Conservation (phyloP, 37 sponge, comb jelly and placozoan species). For the Bolinopsis microptera region DNA sequence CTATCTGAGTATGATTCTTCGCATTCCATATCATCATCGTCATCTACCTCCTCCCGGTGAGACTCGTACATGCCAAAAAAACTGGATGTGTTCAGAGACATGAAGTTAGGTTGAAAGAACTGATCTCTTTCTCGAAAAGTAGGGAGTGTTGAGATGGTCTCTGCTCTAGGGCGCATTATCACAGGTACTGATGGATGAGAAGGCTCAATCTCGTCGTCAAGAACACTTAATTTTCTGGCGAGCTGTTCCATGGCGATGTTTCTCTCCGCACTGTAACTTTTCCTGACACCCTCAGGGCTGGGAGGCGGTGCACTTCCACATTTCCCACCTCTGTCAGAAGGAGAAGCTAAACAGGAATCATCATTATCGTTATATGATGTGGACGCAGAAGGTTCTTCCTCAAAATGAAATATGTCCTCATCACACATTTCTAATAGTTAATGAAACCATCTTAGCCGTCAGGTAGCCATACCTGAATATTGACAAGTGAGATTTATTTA, state of each 20-base stretch:
- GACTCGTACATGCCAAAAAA: conserved; percentile 26
- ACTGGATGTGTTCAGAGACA: background rate
- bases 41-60: background rate
- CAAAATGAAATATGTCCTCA: conserved; percentile 21
- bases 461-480: background rate
- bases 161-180: conserved; percentile 1
- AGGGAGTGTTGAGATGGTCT: conserved; percentile 26
- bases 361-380: background rate
- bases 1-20: conserved; percentile 1
- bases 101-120: conserved; percentile 1
- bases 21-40: conserved; percentile 21
- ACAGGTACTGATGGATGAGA: background rate
- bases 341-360: background rate
- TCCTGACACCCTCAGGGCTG: conserved; percentile 3
- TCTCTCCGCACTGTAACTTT: background rate
- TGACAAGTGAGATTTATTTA: background rate
- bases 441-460: background rate
- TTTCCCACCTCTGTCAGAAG: background rate
- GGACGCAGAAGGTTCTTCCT: conserved; percentile 10
- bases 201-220: background rate
- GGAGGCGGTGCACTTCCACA: background rate
- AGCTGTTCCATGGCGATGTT: conserved; percentile 27
- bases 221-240: background rate
- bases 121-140: background rate
- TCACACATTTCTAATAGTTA: conserved; percentile 5